Conservation (phyloP, 2,888 invertebrate species). For the Amphipoea oculea region DNA sequence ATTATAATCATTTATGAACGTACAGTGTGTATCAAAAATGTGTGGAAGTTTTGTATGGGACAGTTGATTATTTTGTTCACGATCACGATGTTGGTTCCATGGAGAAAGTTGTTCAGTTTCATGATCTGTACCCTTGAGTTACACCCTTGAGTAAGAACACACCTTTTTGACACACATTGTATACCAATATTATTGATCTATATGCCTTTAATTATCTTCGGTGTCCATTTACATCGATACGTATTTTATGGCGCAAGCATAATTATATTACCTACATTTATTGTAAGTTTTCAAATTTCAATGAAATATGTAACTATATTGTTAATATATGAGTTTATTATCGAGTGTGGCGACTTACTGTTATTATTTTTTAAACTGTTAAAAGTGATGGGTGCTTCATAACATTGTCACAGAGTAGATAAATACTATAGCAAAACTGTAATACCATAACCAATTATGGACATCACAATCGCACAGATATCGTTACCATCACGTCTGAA, state of each 20-base stretch:
- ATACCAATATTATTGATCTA: neutral
- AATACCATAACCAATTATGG: neutral
- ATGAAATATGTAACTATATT: conserved; percentile 49
- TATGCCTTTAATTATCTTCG: neutral
- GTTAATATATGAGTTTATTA: conserved; percentile 37
- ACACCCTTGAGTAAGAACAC: neutral
- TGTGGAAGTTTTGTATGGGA: neutral
- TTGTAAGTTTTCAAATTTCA: conserved; percentile 36
- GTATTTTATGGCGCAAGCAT: conserved; percentile 34
- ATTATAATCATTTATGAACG: neutral
- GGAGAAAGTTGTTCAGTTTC: neutral
- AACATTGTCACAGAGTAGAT: neutral
- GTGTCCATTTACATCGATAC: conserved; percentile 28
- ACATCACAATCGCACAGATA: too few relatives aligned
- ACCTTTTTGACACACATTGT: neutral
- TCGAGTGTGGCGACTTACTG: conserved; percentile 24
- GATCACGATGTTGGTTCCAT: neutral
- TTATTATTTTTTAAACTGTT: neutral
- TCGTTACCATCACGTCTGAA: too few relatives aligned
- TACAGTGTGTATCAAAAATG: neutral
- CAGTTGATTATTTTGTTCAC: neutral
- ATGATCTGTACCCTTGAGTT: neutral
- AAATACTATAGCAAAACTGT: neutral
- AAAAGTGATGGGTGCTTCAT: neutral
- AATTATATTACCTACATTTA: conserved; percentile 30